Evolutionary conservation across 2,797 vertebrate species (phyloP).

Genomic region (Scolopax bukidnonensis): DNA sequence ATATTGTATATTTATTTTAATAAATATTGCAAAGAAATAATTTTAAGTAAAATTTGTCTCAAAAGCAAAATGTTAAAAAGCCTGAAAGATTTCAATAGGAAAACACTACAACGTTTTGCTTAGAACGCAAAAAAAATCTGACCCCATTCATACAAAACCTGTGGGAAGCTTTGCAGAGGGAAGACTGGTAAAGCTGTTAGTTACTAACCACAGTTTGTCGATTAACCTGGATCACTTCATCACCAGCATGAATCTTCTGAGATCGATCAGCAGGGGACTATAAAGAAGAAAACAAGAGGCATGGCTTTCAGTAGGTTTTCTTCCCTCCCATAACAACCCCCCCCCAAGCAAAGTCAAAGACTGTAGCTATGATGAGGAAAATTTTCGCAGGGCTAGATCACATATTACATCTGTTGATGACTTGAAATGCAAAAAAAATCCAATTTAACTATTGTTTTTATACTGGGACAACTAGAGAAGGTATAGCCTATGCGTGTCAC

Average conservation of each 20-base stretch:
- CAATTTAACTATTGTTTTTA: neutral
- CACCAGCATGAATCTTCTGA: slow-evolving; percentile 94
- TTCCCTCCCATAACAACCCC: neutral
- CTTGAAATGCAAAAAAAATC: neutral
- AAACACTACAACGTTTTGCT: neutral
- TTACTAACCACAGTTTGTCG: slow-evolving; percentile 92
- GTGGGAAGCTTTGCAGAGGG: neutral
- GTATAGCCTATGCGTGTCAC: neutral
- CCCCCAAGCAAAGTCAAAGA: neutral
- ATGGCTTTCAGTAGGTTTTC: neutral
- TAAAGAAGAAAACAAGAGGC: slow-evolving; percentile 30
- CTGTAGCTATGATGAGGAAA: neutral
- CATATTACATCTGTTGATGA: neutral
- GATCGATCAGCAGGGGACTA: slow-evolving; percentile 94
- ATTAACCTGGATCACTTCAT: slow-evolving; percentile 96
- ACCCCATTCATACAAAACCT: neutral
- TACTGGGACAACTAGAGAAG: neutral
- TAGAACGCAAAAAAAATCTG: neutral
- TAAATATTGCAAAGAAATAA: neutral
- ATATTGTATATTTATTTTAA: neutral
- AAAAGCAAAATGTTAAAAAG: neutral
- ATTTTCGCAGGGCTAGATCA: neutral
- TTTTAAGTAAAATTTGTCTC: neutral
- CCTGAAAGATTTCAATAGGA: neutral
- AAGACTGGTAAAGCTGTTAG: neutral